Percentiles rank a stretch among this genome's conserved stretches.
Evolutionary conservation across 2,888 invertebrate species (phyloP).

Genomic region (Oligia latruncula): DNA sequence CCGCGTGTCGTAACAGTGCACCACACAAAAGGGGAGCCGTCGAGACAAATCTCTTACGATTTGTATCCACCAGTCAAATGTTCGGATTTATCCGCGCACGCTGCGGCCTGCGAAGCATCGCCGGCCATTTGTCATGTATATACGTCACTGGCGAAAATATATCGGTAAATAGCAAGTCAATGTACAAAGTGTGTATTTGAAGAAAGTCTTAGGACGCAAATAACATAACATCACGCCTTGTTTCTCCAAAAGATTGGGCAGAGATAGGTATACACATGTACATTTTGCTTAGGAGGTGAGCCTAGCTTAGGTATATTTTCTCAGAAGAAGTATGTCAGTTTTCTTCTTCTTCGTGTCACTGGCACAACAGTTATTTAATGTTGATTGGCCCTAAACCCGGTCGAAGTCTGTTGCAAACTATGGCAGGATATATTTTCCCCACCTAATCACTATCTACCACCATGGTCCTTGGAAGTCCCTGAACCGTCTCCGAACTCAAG

Average conservation of each 20-base stretch:
- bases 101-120: slow-evolving; percentile 51
- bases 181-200: slow-evolving; percentile 10
- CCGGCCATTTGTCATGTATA: slow-evolving; percentile 49
- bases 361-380: background rate
- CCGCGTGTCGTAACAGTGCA: slow-evolving; percentile 46
- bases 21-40: slow-evolving; percentile 35
- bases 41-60: slow-evolving; percentile 57
- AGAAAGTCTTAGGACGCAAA: background rate
- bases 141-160: slow-evolving; percentile 37
- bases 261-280: background rate
- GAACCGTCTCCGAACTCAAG: too few species aligned
- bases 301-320: background rate
- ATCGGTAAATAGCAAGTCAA: slow-evolving; percentile 36
- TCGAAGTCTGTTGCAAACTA: background rate
- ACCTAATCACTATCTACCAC: background rate
- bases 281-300: background rate
- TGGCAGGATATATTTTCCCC: background rate
- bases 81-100: slow-evolving; percentile 46
- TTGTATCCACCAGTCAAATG: slow-evolving; percentile 63
- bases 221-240: background rate
- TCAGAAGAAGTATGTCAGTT: background rate
- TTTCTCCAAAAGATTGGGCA: background rate
- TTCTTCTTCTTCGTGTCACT: background rate
- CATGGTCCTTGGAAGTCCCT: too few species aligned
- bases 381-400: background rate